Evolutionary conservation across 2,888 invertebrate genomes (phyloP).

Genomic region (Limnephilus auricula): DNA sequence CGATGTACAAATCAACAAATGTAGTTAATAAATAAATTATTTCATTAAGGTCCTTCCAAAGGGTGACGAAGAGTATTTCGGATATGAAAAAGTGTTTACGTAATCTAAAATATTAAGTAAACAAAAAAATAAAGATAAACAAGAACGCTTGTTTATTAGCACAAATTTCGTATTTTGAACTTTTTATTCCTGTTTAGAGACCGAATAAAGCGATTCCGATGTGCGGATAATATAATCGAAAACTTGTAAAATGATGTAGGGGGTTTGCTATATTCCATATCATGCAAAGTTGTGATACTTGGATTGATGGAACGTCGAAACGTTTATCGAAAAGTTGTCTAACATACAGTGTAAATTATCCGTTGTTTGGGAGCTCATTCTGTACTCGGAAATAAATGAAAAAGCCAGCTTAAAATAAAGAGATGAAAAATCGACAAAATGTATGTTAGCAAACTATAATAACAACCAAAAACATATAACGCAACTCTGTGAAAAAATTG

Average conservation of each 20-base stretch:
- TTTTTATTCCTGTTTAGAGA: neutral
- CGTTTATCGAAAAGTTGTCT: slow-evolving; percentile 40
- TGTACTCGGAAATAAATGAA: neutral
- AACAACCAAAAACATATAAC: too few relatives aligned
- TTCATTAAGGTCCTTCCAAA: too few relatives aligned
- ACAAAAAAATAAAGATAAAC: neutral
- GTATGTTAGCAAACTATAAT: too few relatives aligned
- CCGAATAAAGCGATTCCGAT: neutral
- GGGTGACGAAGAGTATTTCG: too few relatives aligned
- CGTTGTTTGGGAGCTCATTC: neutral
- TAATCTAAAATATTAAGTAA: neutral
- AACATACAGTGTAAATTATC: slow-evolving; percentile 29
- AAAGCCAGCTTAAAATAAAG: neutral
- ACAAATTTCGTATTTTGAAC: too few relatives aligned
- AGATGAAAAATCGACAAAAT: neutral
- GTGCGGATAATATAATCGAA: neutral
- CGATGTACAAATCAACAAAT: too few relatives aligned
- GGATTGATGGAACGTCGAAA: slow-evolving; percentile 30
- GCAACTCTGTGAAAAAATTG: too few relatives aligned
- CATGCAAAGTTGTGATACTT: neutral
- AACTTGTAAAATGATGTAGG: neutral
- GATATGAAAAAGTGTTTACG: too few relatives aligned
- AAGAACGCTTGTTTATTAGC: too few relatives aligned
- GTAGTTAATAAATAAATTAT: too few relatives aligned
- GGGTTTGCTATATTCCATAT: neutral